Base-by-base conservation (phyloP, 2,888 invertebrate species). In the Seira sanloemensis region DNA sequence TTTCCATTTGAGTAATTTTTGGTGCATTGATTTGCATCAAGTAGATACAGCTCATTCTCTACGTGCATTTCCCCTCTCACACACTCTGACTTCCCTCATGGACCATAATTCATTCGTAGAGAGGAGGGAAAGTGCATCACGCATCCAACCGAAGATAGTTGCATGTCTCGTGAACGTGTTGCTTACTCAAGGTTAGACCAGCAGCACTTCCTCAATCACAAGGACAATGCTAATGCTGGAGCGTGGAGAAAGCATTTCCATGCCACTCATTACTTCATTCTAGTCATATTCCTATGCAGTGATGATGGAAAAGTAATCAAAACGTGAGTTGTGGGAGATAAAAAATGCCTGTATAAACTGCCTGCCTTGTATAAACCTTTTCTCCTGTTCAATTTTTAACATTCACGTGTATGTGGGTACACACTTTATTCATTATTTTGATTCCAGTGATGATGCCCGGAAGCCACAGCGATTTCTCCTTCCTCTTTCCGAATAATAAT, bases 381-480 rank as follows among this genome's bases (percentile, higher is more conserved):
- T 7, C 37, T 37, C 37, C 37, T 37, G 12, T 37, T 37, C 37
- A n/a, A n/a, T 37, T 37, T 37, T 37, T 37, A 37, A 4, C 12
- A 37, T 37, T 37, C 37, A 37, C 37, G 37, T 37, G 37, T 4
- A 37, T 37, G 12, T 37, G 37, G 37, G 37, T n/a, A n/a, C 37
- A 37, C 12, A 37, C 37, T 37, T 37, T 37, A 37, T 37, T 37
- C 37, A 37, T 37, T 37, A 37, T 37, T n/a, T 37, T 37, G 37
- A 37, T 7, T 37, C 37, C 37, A 7, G 37, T 37, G 37, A 37
- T 37, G 26, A 71, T 71, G 78, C 65, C 65, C 23, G 62, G 26
- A 69, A 71, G 78, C 71, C 76, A 82, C 75, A 69, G 50, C 69
- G 71, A 76, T 82, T 82, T 82, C 76, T 58, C 66, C 50, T 75